Percentiles rank a stretch among this genome's conserved stretches.
These are phyloP conservation scores for Colius striatus DNA, from an alignment of 2,113 vertebrate genomes.

Conservation along the genomic window DNA sequence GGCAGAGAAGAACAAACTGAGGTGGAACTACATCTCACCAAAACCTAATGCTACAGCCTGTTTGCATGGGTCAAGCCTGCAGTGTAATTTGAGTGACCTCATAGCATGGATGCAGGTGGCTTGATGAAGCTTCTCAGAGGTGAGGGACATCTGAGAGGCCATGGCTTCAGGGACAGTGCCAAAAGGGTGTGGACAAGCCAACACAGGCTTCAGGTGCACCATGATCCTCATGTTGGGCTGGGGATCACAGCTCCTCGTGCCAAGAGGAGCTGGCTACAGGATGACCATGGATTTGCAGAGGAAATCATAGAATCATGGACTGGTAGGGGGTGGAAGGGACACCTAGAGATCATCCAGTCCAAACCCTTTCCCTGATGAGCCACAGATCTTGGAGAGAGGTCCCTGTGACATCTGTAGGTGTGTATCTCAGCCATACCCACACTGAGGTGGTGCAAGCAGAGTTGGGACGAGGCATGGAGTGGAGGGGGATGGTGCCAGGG, in stretches of 20 bases:
- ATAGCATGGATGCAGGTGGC: neutral
- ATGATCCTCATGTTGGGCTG: neutral
- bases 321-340: no score
- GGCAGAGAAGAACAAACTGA: neutral
- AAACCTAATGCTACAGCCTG: neutral
- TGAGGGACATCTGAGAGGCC: neutral
- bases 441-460: neutral
- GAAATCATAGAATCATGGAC: neutral
- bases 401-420: rapidly evolving
- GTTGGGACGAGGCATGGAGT: neutral
- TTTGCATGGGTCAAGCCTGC: neutral
- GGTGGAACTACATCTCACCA: neutral
- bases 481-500: rapidly evolving
- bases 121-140: neutral
- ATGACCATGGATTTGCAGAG: neutral
- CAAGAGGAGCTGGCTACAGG: neutral
- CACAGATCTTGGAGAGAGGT: neutral
- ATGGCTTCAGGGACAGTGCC: neutral
- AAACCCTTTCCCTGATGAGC: neutral
- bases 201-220: neutral
- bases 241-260: neutral
- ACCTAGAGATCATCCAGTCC: no score
- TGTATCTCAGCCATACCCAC: neutral
- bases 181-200: neutral
- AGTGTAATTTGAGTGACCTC: neutral